Base-by-base conservation (phyloP, 2,113 vertebrate genomes). In the Phyllostomus hastatus region DNA sequence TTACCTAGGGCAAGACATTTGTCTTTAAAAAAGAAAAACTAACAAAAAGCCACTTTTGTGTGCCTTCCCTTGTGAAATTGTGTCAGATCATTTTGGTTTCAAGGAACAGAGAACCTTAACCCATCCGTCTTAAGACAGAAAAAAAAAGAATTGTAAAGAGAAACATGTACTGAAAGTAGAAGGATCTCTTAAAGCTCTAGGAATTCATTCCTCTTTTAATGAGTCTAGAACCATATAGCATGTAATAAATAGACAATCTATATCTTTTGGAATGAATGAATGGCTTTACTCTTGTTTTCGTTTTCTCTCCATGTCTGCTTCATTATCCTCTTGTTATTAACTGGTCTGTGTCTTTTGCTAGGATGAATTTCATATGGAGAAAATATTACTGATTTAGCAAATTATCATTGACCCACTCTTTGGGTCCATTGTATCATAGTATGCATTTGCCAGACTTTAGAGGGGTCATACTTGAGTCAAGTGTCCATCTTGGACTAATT, bases 51-150 rank as follows among this genome's bases (percentile, higher is more conserved):
- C 8, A 76, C 54, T 75, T 92, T 83, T 92, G n/a, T 90, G 20
- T 89, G 52, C 17, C 33, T 92, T 81, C 20, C 3, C 24, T 90
- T 88, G 31, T 81, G 72, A 90, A 88, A 28, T 9, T 82, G 33
- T 43, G 4, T 67, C 70, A 95, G 43, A 84, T 96, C 73, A 73
- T 87, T 89, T 93, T 87, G 22, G 35, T 72, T 95, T 95, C 66
- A 87, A 92, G 31, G 59, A 88, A 61, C 14, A 80, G 73, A 92
- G n/a, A 92, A 24, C 57, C 43, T 94, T 86, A 28, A 5, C 61
- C 50, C 2, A 16, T 52, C 15, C 54, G 48, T 78, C 43, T 78
- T 52, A 96, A 95, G 76, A 38, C 8, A 24, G 20, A 59, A 9
- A 24, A 16, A 14, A 50, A 33, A 73, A 46, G 5, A 31, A 52